phyloP scores from a whole-genome alignment of 2,797 vertebrate species.

The Aselliscus stoliczkanus region DNA sequence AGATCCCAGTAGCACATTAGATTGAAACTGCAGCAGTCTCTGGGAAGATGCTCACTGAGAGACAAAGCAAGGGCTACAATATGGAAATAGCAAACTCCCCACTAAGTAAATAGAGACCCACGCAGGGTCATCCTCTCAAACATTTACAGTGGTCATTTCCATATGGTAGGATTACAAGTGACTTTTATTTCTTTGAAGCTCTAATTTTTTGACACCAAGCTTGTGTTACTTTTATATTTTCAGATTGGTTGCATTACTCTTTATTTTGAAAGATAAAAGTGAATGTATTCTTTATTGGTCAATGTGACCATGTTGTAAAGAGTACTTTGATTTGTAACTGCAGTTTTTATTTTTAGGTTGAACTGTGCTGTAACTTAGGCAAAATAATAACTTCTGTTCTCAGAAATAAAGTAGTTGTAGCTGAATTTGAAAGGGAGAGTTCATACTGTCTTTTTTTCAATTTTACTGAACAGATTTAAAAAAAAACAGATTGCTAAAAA shows the following conservation, averaged over 20 bases:
- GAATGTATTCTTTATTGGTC: neutral
- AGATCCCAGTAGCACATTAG: neutral
- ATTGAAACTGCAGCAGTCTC: neutral
- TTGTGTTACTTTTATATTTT: neutral
- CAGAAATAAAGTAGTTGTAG: neutral
- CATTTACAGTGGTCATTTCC: neutral
- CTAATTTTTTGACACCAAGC: neutral
- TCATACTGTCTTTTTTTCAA: neutral
- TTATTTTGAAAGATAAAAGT: neutral
- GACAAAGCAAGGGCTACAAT: neutral
- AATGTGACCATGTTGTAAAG: neutral
- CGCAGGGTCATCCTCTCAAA: neutral
- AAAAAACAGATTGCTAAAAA: neutral
- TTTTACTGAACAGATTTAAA: neutral
- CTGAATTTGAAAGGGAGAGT: neutral
- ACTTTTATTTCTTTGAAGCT: neutral
- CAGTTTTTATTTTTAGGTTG: slow-evolving; percentile 17
- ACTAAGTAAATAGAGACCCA: neutral
- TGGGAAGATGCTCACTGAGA: neutral
- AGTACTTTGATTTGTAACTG: neutral
- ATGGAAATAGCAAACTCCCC: neutral
- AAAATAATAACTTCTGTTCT: neutral
- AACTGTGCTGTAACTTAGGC: neutral
- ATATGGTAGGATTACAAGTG: neutral
- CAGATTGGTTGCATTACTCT: neutral